These are phyloP conservation scores for Trinorchestia longiramus DNA, from an alignment of 1,140 invertebrate genomes.

Conservation along the genomic window DNA sequence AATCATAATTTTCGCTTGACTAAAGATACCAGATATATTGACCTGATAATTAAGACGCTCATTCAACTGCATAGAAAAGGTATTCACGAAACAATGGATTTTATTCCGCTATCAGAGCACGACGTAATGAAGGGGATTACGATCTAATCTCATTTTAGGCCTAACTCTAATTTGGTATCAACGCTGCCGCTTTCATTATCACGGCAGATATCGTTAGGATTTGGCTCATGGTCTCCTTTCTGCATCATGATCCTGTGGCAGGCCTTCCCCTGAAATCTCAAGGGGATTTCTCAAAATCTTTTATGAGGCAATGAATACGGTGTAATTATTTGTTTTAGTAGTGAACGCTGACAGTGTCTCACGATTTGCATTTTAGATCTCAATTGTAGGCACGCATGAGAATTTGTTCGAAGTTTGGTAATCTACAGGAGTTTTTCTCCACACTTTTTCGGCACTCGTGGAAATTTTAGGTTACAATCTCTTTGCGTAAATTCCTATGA, in stretches of 20 bases:
- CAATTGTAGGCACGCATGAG: not conserved
- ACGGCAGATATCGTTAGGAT: not conserved
- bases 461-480: too few relatives aligned
- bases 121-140: not conserved
- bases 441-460: too few relatives aligned
- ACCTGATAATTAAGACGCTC: not conserved
- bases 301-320: not conserved
- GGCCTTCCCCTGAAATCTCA: not conserved
- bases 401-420: too few relatives aligned
- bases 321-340: not conserved
- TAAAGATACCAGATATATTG: not conserved
- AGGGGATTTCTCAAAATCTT: not conserved
- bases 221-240: not conserved
- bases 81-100: not conserved
- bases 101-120: not conserved
- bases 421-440: too few relatives aligned
- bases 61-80: not conserved
- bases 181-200: not conserved
- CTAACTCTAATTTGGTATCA: slow-evolving; percentile 1
- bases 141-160: not conserved
- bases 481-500: too few relatives aligned
- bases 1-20: not conserved
- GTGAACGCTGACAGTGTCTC: too few relatives aligned
- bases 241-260: not conserved
- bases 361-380: not conserved